Evolutionary conservation across 1,140 invertebrate genomes (phyloP), one percentile per base, ranked within the genome.

Genomic region (Drosophila nebulosa): DNA sequence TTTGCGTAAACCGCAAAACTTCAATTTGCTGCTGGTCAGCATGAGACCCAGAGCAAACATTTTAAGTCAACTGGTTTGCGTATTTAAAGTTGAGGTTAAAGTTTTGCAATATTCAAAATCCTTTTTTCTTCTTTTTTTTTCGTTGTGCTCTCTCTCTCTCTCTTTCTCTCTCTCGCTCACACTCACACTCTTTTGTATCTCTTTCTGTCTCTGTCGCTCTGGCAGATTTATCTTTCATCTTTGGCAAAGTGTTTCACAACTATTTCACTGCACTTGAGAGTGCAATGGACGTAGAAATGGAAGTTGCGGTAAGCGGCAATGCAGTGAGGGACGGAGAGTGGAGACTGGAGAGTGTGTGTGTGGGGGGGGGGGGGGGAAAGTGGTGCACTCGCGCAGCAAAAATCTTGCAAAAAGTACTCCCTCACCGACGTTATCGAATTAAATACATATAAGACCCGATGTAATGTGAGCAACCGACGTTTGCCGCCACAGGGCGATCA

Each of bases 191-290:
- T 57, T 21, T 59, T 21, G n/a, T n/a, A n/a, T n/a, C 55, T 46
- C 18, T 57, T 35, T 30, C 27, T 14, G n/a, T 46, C 57, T 61
- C 16, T 21, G 24, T 64, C 61, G 50, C 59, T 39, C 52, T 79
- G 68, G 55, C 55, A 73, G 71, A 80, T 88, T 86, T 86, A 86
- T 86, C 81, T 86, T 88, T 86, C 83, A 86, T 86, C 83, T 86
- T 86, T 86, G 81, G 81, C 81, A 86, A 86, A 86, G 83, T 85
- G 81, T 85, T 85, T 85, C 81, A 85, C 81, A 85, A 85, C 81
- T 85, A 85, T 85, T 85, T 81, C 81, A 86, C 69, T 86, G 81
- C 81, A 85, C 83, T 85, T 86, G 78, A 86, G 74, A 81, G 69
- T 66, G 79, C 60, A 69, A 35, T 66, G 62, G 36, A 26, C 32